Evolutionary conservation across 2,888 invertebrate species (phyloP), one percentile per base, ranked within the genome.

Genomic region (Pseudococcus viburni): DNA sequence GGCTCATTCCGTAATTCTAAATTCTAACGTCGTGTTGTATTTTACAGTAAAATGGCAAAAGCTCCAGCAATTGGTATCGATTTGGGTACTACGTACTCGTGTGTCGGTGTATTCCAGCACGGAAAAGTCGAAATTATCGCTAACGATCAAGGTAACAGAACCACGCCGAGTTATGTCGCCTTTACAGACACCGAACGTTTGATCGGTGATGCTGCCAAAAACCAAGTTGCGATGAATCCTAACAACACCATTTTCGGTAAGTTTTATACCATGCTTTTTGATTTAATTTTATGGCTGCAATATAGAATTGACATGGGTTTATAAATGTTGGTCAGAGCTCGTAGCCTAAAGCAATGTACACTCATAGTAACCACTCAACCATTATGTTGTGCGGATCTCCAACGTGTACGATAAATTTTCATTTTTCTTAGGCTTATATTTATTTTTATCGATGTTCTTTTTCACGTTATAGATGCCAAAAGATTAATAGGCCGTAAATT

Each of bases 51-150:
- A 90, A 92, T 91, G 92, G 92, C 93, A 86, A 95, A 95, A 93
- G 95, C 96, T 94, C 96, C 96, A 91, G 96, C 96, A 92, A 95
- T 98, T 91, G 98, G 98, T 94, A 98, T 98, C 93, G 98, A 98
- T 94, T 94, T 98, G 93, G 98, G 98, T 90, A 98, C 98, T 90
- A 98, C 98, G 90, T 98, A 98, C 93, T 98, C 97, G 88, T 97
- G 97, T 91, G 97, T 97, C 90, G 97, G 97, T 91, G 97, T 97
- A 90, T 97, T 97, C 94, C 96, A 96, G 93, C 96, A 96, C 93
- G 96, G 96, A 90, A 96, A 96, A 93, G 96, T 96, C 91, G 96
- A 96, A 93, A 96, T 96, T 92, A 96, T 96, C 92, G 96, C 96
- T 92, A 97, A 97, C 92, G 96, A 96, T 92, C 96, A 96, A 93